phyloP scores from a whole-genome alignment of 1,140 invertebrate genomes.

The Chlorops oryzae region DNA sequence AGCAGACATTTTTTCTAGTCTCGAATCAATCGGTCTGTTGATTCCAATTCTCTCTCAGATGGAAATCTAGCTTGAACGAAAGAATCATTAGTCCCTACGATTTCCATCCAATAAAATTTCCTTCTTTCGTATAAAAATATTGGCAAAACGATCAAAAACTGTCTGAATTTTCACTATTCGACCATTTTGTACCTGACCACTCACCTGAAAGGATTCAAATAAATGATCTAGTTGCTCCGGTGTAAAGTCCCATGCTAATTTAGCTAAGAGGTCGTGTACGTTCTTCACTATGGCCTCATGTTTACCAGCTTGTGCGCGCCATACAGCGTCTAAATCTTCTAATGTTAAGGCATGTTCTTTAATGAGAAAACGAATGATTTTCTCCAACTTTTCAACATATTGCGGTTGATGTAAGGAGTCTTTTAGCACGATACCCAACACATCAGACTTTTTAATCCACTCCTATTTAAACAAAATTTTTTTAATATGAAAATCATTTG shows the following conservation, averaged over 20 bases:
- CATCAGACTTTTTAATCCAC: conserved; percentile 96
- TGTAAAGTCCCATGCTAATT: conserved; percentile 96
- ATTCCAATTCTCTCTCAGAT: no score
- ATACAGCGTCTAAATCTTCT: conserved; percentile 89
- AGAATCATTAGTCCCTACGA: no score
- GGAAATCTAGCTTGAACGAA: no score
- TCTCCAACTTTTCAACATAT: conserved; percentile 96
- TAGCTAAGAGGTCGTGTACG: conserved; percentile 92
- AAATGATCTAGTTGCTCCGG: conserved; percentile 95
- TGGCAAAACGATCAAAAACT: no score
- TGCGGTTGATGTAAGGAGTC: conserved; percentile 96
- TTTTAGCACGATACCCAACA: conserved; percentile 89
- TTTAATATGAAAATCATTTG: conserved; percentile 25
- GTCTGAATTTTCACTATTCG: no score
- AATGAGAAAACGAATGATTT: conserved; percentile 94
- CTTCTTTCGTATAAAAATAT: no score
- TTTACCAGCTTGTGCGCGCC: conserved; percentile 92
- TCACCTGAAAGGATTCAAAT: conserved; percentile 94
- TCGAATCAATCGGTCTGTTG: no score
- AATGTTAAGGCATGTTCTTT: conserved; percentile 89
- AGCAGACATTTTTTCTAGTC: no score
- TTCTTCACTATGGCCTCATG: conserved; percentile 96
- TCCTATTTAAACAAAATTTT: no score
- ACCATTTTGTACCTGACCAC: no score
- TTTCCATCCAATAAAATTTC: no score